phyloP scores from a whole-genome alignment of 2,113 vertebrate species.

The Psilopsiagon aurifrons region DNA sequence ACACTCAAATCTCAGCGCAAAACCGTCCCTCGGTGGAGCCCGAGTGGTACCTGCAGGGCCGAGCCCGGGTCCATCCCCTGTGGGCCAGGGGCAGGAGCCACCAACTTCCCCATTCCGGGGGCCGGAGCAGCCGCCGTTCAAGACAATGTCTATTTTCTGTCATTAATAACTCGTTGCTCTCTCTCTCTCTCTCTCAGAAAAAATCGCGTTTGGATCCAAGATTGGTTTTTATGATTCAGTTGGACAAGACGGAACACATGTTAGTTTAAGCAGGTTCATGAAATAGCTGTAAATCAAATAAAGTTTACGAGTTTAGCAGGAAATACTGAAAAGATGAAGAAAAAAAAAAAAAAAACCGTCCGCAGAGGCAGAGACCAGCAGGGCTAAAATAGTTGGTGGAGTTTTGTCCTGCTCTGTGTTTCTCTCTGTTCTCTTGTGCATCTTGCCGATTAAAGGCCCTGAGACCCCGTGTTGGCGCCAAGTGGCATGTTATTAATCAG shows the following conservation, averaged over 20 bases:
- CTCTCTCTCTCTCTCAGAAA: neutral
- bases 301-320: conserved; percentile 77
- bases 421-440: conserved; percentile 65
- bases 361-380: conserved; percentile 21
- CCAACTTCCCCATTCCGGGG: neutral
- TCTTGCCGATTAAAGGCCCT: conserved; percentile 70
- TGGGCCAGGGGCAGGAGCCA: neutral
- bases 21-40: neutral
- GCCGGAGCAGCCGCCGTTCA: neutral
- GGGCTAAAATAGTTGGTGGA: conserved; percentile 14
- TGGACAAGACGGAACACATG: conserved; percentile 75
- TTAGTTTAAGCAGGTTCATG: conserved; percentile 77
- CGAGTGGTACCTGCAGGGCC: neutral
- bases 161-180: conserved; percentile 44
- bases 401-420: conserved; percentile 59
- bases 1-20: rapidly evolving
- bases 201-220: conserved; percentile 35
- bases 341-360: neutral
- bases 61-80: neutral
- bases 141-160: conserved; percentile 48
- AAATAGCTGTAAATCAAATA: conserved; percentile 76
- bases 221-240: conserved; percentile 71
- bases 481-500: conserved; percentile 75
- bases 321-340: conserved; percentile 71
- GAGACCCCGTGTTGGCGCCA: conserved; percentile 71